phyloP scores from a whole-genome alignment of 2,797 vertebrate genomes.

The Neomorphus geoffroyi region DNA sequence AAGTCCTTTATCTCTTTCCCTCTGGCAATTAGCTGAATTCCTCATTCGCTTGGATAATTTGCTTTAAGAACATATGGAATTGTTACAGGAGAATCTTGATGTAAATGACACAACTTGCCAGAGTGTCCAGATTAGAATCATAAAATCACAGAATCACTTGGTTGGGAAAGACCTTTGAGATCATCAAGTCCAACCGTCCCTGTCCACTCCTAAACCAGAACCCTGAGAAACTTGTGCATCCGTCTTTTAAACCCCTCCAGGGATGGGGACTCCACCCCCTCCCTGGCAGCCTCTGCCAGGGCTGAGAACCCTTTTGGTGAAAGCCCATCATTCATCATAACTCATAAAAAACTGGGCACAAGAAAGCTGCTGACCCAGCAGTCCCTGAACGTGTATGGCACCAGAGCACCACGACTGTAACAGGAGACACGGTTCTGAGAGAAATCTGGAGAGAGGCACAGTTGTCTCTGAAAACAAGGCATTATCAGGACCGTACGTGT shows the following conservation, averaged over 20 bases:
- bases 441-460: not conserved
- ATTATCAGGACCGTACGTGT: rapidly evolving
- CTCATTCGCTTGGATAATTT: not conserved
- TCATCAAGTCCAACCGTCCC: too few relatives aligned
- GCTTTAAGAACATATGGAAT: not conserved
- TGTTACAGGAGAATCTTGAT: not conserved
- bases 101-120: not conserved
- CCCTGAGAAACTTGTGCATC: too few relatives aligned
- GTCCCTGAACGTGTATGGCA: not conserved
- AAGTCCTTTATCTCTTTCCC: not conserved
- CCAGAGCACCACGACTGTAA: rapidly evolving
- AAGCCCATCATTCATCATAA: not conserved
- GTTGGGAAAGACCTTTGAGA: too few relatives aligned
- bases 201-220: too few relatives aligned
- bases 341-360: not conserved
- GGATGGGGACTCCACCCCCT: too few relatives aligned
- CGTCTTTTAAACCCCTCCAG: too few relatives aligned
- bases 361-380: not conserved
- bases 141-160: too few relatives aligned
- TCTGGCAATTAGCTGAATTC: not conserved
- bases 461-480: too few relatives aligned
- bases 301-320: too few relatives aligned
- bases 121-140: not conserved
- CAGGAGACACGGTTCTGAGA: not conserved
- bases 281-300: too few relatives aligned